Evolutionary conservation across 1,140 invertebrate species (phyloP), one percentile per base, ranked within the genome.

Genomic region (Leptinotarsa undecemlineata): DNA sequence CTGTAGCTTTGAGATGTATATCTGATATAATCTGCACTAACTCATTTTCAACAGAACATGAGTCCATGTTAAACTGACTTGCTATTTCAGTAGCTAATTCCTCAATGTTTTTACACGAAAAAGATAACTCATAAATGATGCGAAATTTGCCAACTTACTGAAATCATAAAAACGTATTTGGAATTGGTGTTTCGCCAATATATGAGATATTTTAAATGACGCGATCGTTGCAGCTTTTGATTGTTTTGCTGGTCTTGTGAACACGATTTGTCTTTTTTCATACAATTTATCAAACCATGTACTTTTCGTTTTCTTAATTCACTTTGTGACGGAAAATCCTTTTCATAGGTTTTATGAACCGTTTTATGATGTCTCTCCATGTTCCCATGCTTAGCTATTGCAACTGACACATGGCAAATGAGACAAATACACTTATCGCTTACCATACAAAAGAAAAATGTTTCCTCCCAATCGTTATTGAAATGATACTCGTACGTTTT

Each of bases 241-340:
- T 72, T 72, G 67, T 71, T 71, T 71, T 47, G 26, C 68, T 62
- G 33, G 51, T 74, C 61, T 74, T 19, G 21, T 71, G 33, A 74
- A 71, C 19, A 74, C 48, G 20, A 2, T 21, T 74, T 74, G 51
- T 51, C 26, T 71, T 4, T n/a, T 63, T 23, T 51, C 11, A 74
- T 62, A 74, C 68, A 48, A 48, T 1, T 63, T 74, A 23, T 70
- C 61, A 33, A 23, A 23, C 6, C 26, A 33, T 6, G 26, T 33
- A 33, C 26, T 33, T 33, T 33, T 33, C 26, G 26, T 33, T 33
- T 33, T 33, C 26, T 33, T 6, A 8, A 33, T 33, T 33, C 26
- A 48, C 0, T 66, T 20, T 66, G n/a, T 66, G 63, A 23, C 33
- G n/a, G n/a, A n/a, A n/a, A n/a, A n/a, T n/a, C n/a, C n/a, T n/a